Evolutionary conservation across 2,113 vertebrate genomes (phyloP).

Genomic region (Nibea albiflora): DNA sequence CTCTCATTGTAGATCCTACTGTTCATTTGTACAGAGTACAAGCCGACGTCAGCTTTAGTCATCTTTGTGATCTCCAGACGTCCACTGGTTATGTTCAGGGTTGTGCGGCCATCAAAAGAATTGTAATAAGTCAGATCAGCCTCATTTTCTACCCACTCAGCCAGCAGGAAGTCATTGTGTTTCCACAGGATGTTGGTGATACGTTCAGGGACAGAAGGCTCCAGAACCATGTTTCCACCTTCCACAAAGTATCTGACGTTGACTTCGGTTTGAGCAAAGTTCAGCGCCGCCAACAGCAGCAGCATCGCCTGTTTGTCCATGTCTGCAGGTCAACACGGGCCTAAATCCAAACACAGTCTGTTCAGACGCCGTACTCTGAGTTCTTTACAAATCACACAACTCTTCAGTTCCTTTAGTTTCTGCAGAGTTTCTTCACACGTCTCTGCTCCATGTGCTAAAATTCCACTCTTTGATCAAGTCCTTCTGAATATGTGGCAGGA

Average conservation of each 20-base stretch:
- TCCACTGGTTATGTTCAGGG: fast-evolving
- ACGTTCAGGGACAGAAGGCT: fast-evolving
- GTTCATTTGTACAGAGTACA: slow-evolving; percentile 40
- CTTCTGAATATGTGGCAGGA: too few species aligned
- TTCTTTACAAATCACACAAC: too few species aligned
- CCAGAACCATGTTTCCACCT: fast-evolving
- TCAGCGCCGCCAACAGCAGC: too few species aligned
- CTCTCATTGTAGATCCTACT: fast-evolving
- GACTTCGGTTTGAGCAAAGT: fast-evolving
- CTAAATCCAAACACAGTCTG: too few species aligned
- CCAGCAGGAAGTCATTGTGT: fast-evolving
- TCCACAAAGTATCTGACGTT: fast-evolving
- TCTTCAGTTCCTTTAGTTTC: too few species aligned
- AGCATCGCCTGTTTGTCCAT: too few species aligned
- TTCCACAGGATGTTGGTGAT: slow-evolving; percentile 30
- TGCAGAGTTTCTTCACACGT: too few species aligned
- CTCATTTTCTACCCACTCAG: fast-evolving
- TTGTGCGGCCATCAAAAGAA: fast-evolving
- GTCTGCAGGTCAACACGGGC: too few species aligned
- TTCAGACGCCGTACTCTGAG: too few species aligned
- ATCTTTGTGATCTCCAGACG: fast-evolving
- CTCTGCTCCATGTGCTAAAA: too few species aligned
- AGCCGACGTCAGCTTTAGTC: fast-evolving
- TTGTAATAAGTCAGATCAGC: fast-evolving
- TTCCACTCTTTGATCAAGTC: too few species aligned